phyloP scores from a whole-genome alignment of 2,113 vertebrate genomes.

The Fukomys damarensis region DNA sequence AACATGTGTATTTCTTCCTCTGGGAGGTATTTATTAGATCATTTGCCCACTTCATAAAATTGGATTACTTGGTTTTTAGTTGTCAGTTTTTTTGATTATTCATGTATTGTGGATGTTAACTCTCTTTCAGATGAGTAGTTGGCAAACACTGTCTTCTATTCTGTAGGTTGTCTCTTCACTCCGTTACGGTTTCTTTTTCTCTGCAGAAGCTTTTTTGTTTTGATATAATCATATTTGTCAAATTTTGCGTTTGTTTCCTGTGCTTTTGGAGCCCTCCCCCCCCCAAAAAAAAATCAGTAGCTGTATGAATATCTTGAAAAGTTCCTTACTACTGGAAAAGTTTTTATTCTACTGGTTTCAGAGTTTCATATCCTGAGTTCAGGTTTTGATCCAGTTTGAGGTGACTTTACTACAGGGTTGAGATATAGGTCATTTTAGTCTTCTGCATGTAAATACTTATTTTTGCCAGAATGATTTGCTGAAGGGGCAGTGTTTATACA shows the following conservation, averaged over 20 bases:
- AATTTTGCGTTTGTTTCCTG: neutral
- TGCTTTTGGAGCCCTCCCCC: rapidly evolving
- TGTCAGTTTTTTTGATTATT: neutral
- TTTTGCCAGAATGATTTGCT: neutral
- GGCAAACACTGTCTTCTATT: neutral
- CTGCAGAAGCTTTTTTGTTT: neutral
- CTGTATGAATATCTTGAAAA: neutral
- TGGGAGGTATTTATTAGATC: neutral
- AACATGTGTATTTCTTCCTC: neutral
- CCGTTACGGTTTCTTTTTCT: neutral
- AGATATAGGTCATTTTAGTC: neutral
- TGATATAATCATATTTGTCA: neutral
- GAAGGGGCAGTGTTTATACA: neutral
- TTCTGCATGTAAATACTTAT: neutral
- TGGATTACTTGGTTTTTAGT: neutral
- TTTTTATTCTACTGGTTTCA: neutral
- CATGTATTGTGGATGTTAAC: neutral
- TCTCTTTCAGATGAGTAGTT: neutral
- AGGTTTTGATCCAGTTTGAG: neutral
- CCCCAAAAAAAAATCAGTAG: neutral
- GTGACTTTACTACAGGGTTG: neutral
- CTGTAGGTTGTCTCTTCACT: neutral
- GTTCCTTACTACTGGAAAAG: too few relatives aligned
- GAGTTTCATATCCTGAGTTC: neutral
- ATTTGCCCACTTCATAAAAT: neutral